Evolutionary conservation across 2,113 vertebrate species (phyloP), one percentile per base, ranked within the genome.

Genomic region (Psettodes erumei): DNA sequence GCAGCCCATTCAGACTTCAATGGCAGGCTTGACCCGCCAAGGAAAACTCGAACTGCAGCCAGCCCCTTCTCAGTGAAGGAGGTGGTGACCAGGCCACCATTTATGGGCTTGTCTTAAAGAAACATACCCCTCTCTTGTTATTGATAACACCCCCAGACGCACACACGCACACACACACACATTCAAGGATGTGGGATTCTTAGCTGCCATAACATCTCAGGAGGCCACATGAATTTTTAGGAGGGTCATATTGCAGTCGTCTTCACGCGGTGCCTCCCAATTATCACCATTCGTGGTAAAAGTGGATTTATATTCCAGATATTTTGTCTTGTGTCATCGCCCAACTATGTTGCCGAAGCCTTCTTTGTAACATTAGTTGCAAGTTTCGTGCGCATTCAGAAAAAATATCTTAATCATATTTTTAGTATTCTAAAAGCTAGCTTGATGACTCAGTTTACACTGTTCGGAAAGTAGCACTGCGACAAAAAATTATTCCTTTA

Each of bases 1-100:
- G 97, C 96, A 96, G 95, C 94, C 95, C 95, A 96, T 98, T 97
- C 96, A 96, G 94, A 97, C 96, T 96, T 99, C 97, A 98, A 98
- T 99, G 95, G 96, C 95, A 95, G 95, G 95, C 94, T 93, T 97
- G 96, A 99, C 97, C 97, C 96, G 94, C 95, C 95, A 98, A 99
- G 96, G 94, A 96, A 96, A 97, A 95, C 96, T 95, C 94, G 88
- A 94, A 95, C 95, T 95, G 93, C 94, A 94, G 95, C 96, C 94
- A 95, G 95, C 94, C 95, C 94, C 95, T 95, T 96, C 86, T 74
- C 79, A 82, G 77, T 58, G 95, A 96, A 96, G 95, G 94, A 96
- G 95, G 95, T 95, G 94, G 94, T 95, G 96, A 97, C 96, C 95
- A 92, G 94, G 95, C 95, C 93, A 96, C 95, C 94, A 96, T 99